Evolutionary conservation across 1,140 invertebrate species (phyloP), one percentile per base, ranked within the genome.

Genomic region (Hycleus cichorii): DNA sequence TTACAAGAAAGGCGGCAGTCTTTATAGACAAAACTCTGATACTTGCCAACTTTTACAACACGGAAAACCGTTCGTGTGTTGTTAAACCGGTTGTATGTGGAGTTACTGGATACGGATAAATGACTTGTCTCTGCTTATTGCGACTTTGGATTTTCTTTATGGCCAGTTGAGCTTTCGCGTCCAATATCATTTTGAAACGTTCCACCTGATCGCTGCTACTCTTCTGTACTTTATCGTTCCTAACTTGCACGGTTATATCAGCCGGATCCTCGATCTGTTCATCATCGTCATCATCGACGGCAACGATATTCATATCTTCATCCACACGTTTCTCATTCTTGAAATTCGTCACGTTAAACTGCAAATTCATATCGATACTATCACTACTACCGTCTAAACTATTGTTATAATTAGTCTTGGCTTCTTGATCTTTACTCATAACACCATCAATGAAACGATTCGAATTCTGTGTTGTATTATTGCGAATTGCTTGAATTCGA

Each of bases 121-220:
- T 42, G 4, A 49, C 55, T 9, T 47, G 39, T 49, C 49, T 59
- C 9, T 43, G 39, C 44, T 44, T 53, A 49, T 43, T 45, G 26
- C 57, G 51, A 25, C 25, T n/a, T 45, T 63, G 61, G 9, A 63
- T 57, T 44, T 47, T 39, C 8, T 27, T 38, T 12, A 63, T 63
- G 4, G 44, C 52, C 10, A 32, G 5, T 46, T 63, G 61, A 25
- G 51, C 48, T 48, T 48, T 39, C 3, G 48, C 48, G 39, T 63
- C 39, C 26, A 63, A 49, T 1, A 52, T 26, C 61, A 63, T 59
- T 48, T 59, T 59, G 49, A 63, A 63, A 12, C 32, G 18, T 12
- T 27, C 8, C 32, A 48, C 11, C 18, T 25, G 4, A 7, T 39
- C 9, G 9, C 27, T 44, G 32, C 27, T 39, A 5, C 12, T 24